phyloP scores from a whole-genome alignment of 2,888 invertebrate genomes.

The Perithous albicinctus region DNA sequence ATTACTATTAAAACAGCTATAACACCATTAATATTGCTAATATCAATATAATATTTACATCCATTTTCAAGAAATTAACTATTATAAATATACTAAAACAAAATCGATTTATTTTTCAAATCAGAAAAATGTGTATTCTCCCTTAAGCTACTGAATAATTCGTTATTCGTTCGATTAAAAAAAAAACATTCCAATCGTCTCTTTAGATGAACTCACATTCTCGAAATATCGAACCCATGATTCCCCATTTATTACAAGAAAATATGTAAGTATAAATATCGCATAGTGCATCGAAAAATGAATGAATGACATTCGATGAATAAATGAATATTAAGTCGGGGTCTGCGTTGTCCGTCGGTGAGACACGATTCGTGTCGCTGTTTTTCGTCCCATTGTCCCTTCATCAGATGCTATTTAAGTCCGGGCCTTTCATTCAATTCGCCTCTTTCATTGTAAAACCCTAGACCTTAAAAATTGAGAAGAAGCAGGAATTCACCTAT shows the following conservation, averaged over 20 bases:
- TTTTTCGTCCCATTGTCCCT: conserved; percentile 73
- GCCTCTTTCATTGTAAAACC: conserved; percentile 36
- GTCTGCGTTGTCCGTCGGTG: conserved; percentile 13
- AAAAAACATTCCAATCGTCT: conserved; percentile 3
- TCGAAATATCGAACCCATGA: conserved; percentile 15
- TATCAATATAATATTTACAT: too few species aligned
- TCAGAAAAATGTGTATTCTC: background rate
- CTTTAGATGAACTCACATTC: conserved; percentile 20
- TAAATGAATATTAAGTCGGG: conserved; percentile 67
- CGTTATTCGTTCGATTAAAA: background rate
- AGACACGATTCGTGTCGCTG: conserved; percentile 62
- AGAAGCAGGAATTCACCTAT: conserved; percentile 31
- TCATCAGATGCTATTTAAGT: conserved; percentile 74
- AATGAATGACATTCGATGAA: conserved; percentile 66
- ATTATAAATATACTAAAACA: background rate
- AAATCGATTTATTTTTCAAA: background rate
- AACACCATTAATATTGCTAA: too few species aligned
- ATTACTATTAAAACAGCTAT: too few species aligned
- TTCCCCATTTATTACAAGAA: conserved; percentile 46
- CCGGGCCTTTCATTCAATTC: conserved; percentile 30
- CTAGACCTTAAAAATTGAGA: conserved; percentile 14
- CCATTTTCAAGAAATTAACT: too few species aligned
- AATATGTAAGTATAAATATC: conserved; percentile 54
- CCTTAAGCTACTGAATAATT: background rate
- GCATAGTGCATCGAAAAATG: conserved; percentile 39